phyloP scores from a whole-genome alignment of 1,140 invertebrate species.

The Diachasmimorpha longicaudata region DNA sequence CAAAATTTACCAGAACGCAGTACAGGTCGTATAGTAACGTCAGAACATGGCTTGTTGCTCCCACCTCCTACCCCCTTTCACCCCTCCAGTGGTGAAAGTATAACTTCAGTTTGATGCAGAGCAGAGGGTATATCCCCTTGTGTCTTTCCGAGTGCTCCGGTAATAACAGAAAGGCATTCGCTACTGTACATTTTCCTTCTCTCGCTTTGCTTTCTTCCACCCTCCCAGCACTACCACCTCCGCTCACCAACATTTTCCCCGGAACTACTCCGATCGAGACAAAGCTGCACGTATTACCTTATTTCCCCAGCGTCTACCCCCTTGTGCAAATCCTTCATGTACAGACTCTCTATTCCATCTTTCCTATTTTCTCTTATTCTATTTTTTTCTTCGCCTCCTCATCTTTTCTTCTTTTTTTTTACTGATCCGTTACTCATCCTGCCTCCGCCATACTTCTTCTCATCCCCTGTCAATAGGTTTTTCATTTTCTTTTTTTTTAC shows the following conservation, averaged over 20 bases:
- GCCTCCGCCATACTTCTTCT: not conserved
- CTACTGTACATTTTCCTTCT: not conserved
- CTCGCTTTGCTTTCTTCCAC: conserved; percentile 13
- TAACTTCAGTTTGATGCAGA: conserved; percentile 44
- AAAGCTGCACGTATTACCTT: conserved; percentile 51
- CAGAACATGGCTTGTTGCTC: not conserved
- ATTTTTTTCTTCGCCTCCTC: not conserved
- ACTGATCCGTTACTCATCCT: not conserved
- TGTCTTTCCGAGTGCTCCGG: conserved; percentile 1
- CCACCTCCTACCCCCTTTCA: too few species aligned
- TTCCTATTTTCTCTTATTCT: not conserved
- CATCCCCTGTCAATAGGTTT: not conserved
- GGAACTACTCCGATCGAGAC: conserved; percentile 42
- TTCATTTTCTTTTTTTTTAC: not conserved
- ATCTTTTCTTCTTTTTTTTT: not conserved
- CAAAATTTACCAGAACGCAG: conserved; percentile 37
- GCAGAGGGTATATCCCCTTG: conserved; percentile 4
- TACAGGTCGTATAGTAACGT: not conserved
- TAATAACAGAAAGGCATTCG: conserved; percentile 27
- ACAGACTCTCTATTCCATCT: conserved; percentile 22
- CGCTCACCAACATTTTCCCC: not conserved
- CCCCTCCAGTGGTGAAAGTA: conserved; percentile 28
- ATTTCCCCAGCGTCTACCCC: conserved; percentile 48
- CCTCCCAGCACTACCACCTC: not conserved
- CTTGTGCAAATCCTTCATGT: conserved; percentile 48